A percentile compares a stretch with the other conserved stretches of the same genome.
Conservation (phyloP, 2,888 invertebrate species). For the Phrixothrix hirtus region DNA sequence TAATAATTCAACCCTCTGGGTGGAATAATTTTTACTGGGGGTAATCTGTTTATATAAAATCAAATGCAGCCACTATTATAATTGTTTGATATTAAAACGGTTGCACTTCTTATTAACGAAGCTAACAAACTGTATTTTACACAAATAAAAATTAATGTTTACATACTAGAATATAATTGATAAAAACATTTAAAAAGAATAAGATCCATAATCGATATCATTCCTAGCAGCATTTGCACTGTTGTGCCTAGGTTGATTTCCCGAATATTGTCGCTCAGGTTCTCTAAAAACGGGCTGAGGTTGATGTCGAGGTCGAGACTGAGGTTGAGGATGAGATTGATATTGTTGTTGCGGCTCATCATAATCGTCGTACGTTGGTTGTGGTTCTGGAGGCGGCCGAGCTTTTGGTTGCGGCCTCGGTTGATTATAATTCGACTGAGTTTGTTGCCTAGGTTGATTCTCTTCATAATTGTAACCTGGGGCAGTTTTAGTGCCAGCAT, state of each 20-base stretch:
- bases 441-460: conserved; percentile 6
- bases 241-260: conserved; percentile 25
- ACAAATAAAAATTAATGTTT: conserved; percentile 1
- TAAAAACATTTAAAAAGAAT: not conserved
- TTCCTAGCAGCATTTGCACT: conserved; percentile 7
- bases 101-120: no score
- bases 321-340: conserved; percentile 14
- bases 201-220: conserved; percentile 15
- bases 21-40: no score
- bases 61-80: no score
- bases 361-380: conserved; percentile 28
- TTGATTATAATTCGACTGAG: not conserved
- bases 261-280: not conserved
- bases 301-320: conserved; percentile 1
- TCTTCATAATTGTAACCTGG: conserved; percentile 42
- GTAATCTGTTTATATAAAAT: no score
- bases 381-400: conserved; percentile 24
- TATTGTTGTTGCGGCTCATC: conserved; percentile 21
- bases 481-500: conserved; percentile 50
- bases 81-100: no score
- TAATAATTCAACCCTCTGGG: no score
- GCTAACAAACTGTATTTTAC: no score
- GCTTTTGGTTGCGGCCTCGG: conserved; percentile 15
- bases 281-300: conserved; percentile 2
- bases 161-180: no score